These are phyloP conservation scores for Patella caerulea DNA, from an alignment of 2,888 invertebrate genomes.

Conservation along the genomic window DNA sequence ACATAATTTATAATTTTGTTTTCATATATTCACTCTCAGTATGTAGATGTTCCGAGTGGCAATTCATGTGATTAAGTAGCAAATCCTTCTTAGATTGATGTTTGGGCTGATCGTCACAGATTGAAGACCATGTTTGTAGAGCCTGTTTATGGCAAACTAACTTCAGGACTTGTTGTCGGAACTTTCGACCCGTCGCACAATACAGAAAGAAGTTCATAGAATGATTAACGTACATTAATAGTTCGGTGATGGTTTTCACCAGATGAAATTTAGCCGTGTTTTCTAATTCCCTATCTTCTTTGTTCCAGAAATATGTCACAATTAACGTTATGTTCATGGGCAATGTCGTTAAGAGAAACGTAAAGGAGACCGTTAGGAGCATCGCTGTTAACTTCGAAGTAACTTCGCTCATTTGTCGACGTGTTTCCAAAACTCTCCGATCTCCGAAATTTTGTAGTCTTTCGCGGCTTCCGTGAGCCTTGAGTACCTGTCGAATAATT, in stretches of 20 bases:
- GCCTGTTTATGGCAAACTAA: slow-evolving; percentile 35
- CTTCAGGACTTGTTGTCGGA: slow-evolving; percentile 44
- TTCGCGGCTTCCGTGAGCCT: slow-evolving; percentile 33
- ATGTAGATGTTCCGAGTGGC: not conserved
- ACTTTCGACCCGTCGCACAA: slow-evolving; percentile 60
- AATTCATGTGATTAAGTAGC: slow-evolving; percentile 8
- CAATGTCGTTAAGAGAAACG: slow-evolving; percentile 65
- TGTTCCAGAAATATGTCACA: slow-evolving; percentile 42
- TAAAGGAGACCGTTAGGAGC: slow-evolving; percentile 67
- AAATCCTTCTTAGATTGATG: slow-evolving; percentile 9
- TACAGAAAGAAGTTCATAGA: slow-evolving; percentile 65
- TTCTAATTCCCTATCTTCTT: slow-evolving; percentile 27
- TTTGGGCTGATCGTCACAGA: slow-evolving; percentile 19
- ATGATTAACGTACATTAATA: slow-evolving; percentile 67
- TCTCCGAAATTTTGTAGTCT: slow-evolving; percentile 21
- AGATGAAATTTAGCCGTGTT: slow-evolving; percentile 48
- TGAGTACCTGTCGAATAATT: slow-evolving; percentile 63
- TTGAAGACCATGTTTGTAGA: slow-evolving; percentile 16
- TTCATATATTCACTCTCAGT: slow-evolving; percentile 1
- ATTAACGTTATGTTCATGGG: slow-evolving; percentile 63
- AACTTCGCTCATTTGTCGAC: slow-evolving; percentile 41
- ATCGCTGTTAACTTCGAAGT: slow-evolving; percentile 63
- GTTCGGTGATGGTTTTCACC: slow-evolving; percentile 58
- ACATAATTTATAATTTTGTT: not conserved
- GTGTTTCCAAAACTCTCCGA: slow-evolving; percentile 10